Evolutionary conservation across 2,888 invertebrate species (phyloP).

Genomic region (Malthinus flaveolus): DNA sequence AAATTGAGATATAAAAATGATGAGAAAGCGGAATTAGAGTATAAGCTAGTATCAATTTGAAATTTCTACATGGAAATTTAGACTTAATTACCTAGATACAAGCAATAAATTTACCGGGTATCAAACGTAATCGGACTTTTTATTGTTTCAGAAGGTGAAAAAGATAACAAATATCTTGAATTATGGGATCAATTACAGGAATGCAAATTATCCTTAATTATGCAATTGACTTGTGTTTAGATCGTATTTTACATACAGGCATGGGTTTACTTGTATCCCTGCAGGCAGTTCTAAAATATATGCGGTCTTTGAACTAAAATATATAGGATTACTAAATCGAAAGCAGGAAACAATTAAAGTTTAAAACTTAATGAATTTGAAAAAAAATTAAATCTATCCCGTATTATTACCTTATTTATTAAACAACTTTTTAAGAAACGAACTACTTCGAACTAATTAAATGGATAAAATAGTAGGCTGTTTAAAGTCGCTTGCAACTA

Average conservation of each 20-base stretch:
- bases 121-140: constrained; percentile 3
- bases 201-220: constrained; percentile 29
- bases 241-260: constrained; percentile 21
- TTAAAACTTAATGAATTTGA: no score
- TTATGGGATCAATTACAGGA: constrained; percentile 30
- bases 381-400: no score
- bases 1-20: constrained; percentile 13
- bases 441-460: no score
- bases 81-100: no score
- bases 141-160: constrained; percentile 1
- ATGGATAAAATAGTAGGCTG: no score
- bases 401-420: no score
- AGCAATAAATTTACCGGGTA: background rate
- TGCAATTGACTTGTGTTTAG: constrained; percentile 28
- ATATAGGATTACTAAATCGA: background rate
- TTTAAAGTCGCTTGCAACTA: no score
- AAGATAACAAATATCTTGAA: constrained; percentile 4
- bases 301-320: constrained; percentile 27
- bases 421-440: no score
- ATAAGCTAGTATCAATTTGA: background rate
- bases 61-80: no score
- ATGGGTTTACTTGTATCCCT: constrained; percentile 18
- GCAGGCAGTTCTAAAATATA: constrained; percentile 21
- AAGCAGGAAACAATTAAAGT: no score
- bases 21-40: background rate